A percentile compares a stretch with the other conserved stretches of the same genome.
Conservation (phyloP, 1,140 invertebrate species). For the Drosophila repletoides region DNA sequence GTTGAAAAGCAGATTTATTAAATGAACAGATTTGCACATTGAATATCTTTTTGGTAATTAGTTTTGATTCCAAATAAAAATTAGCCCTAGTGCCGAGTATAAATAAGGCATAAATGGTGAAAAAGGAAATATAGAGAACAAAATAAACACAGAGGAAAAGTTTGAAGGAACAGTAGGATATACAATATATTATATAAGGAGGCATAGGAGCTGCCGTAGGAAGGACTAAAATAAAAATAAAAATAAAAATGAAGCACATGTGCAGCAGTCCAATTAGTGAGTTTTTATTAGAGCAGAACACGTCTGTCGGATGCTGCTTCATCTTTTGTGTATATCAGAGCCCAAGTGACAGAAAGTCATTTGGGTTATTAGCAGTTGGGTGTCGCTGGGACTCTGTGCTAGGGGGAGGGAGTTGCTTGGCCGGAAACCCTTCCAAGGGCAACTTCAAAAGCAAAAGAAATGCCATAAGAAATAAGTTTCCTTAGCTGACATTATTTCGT, state of each 20-base stretch:
- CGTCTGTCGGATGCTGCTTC: conserved; percentile 5
- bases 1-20: too few relatives aligned
- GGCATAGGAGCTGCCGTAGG: too few relatives aligned
- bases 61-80: too few relatives aligned
- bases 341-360: conserved; percentile 73
- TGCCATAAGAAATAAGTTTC: conserved; percentile 51
- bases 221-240: conserved; percentile 44
- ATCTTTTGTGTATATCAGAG: conserved; percentile 28
- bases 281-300: conserved; percentile 1
- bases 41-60: too few relatives aligned
- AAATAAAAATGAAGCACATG: conserved; percentile 15
- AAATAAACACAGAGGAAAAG: too few relatives aligned
- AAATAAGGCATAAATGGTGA: too few relatives aligned
- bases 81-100: too few relatives aligned
- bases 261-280: conserved; percentile 42
- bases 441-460: conserved; percentile 52
- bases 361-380: conserved; percentile 72
- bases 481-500: conserved; percentile 73
- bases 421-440: conserved; percentile 59
- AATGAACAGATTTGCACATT: too few relatives aligned
- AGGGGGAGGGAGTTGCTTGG: background rate
- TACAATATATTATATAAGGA: too few relatives aligned
- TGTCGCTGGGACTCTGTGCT: conserved; percentile 12
- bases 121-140: too few relatives aligned
- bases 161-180: too few relatives aligned